Base-by-base conservation (phyloP, 2,113 vertebrate species). In the Cololabis saira region DNA sequence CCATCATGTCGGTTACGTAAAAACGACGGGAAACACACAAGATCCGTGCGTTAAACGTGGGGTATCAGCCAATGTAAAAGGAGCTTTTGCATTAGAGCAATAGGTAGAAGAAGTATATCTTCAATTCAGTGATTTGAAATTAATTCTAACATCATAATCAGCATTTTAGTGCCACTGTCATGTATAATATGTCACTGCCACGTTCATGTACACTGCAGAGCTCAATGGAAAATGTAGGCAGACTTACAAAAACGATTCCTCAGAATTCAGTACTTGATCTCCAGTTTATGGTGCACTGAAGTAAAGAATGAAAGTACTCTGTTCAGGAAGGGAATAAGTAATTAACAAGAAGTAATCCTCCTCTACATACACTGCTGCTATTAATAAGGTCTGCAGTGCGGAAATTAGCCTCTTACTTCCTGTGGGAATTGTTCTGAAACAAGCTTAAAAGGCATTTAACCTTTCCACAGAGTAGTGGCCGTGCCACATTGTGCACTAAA, bases 391-490 rank as follows among this genome's bases (percentile, higher is more conserved):
- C 51, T 54, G 72, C 16, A 12, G 69, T 9, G 11, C 33, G 66
- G 49, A 79, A 76, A 74, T 76, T 71, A 71, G 71, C 71, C 30
- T 81, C 15, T 16, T 48, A 33, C 68, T 42, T 69, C 81, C 71
- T 61, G 19, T 1, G 41, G 67, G 78, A 84, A 45, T 50, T 14
- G 1, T 68, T 70, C 60, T 50, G 62, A 37, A 60, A 40, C 56
- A 55, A 1, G 13, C 73, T 72, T 76, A 67, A 44, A 75, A 82
- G 78, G 56, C 52, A 15, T 80, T 82, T 68, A 74, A 76, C 67
- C 64, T 70, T 57, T 62, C 30, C 17, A 37, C 37, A 3, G 0
- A 47, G 37, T 5, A 43, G 64, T 40, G 19, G 13, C 41, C 13
- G 22, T 33, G 14, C 21, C 24, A 65, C 45, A 21, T 50, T 18